These are phyloP conservation scores for Chiridota heheva DNA, from an alignment of 35 echinoderm and acorn worm species.

Conservation along the genomic window DNA sequence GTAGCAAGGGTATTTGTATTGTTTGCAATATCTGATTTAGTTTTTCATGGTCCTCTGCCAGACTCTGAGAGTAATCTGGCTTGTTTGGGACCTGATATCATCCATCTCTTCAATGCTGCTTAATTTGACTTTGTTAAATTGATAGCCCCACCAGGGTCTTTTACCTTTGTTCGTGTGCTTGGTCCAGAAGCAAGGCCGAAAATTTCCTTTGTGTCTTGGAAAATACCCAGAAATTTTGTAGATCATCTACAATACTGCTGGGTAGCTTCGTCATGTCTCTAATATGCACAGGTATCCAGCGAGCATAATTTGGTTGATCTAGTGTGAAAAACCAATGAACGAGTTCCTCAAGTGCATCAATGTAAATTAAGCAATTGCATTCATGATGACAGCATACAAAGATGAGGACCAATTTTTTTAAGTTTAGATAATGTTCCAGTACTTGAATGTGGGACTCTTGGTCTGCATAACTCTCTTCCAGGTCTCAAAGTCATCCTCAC, in stretches of 20 bases:
- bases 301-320: slow-evolving; percentile 18
- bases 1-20: too few relatives aligned
- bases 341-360: neutral
- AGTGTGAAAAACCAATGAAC: slow-evolving; percentile 32
- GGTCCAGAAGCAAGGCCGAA: too few relatives aligned
- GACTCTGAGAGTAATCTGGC: neutral
- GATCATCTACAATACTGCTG: neutral
- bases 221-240: neutral
- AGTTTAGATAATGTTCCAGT: slow-evolving; percentile 3
- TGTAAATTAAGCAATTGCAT: slow-evolving; percentile 11
- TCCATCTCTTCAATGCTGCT: neutral
- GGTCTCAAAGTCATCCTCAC: neutral
- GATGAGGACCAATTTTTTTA: slow-evolving; percentile 1
- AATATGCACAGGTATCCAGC: too few relatives aligned
- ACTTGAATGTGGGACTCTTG: neutral
- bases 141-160: neutral
- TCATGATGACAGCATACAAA: slow-evolving; percentile 7
- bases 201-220: neutral
- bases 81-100: neutral
- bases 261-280: neutral
- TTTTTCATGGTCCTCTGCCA: too few relatives aligned
- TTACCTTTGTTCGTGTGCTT: neutral
- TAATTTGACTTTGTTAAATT: neutral
- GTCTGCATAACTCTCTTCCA: neutral
- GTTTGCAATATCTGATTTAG: too few relatives aligned